phyloP scores from a whole-genome alignment of 2,888 invertebrate species.

The Dicyrtoma fusca region DNA sequence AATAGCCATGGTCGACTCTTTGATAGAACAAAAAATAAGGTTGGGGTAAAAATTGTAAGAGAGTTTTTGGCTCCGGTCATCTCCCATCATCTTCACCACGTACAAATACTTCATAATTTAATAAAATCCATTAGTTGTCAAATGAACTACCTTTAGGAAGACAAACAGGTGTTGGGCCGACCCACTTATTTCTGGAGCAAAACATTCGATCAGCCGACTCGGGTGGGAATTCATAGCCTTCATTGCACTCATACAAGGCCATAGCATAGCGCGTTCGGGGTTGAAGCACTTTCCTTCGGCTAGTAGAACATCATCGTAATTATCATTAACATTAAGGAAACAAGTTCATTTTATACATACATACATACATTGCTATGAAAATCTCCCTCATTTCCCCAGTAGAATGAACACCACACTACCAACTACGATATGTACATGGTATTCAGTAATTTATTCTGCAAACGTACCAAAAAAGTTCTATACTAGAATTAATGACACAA shows the following conservation, averaged over 20 bases:
- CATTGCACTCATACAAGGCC: conserved; percentile 65
- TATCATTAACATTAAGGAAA: not conserved
- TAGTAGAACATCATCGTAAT: conserved; percentile 39
- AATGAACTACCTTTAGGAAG: conserved; percentile 52
- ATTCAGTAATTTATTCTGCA: conserved; percentile 7
- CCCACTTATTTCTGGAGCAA: conserved; percentile 66
- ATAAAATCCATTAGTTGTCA: too few species aligned
- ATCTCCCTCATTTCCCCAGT: not conserved
- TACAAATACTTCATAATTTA: too few species aligned
- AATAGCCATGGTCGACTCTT: too few species aligned
- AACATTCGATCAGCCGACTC: conserved; percentile 63
- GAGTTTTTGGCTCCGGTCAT: too few species aligned
- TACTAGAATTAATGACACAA: conserved; percentile 3
- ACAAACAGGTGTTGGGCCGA: conserved; percentile 65
- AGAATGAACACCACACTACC: too few species aligned
- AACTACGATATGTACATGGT: too few species aligned
- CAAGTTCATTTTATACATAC: conserved; percentile 4
- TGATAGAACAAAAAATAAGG: too few species aligned
- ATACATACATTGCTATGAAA: conserved; percentile 2
- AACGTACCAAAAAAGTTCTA: conserved; percentile 1
- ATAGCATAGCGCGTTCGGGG: conserved; percentile 64
- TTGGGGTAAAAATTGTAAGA: too few species aligned
- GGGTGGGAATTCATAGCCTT: conserved; percentile 63
- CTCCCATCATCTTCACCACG: too few species aligned
- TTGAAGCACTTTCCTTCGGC: conserved; percentile 57